These are phyloP conservation scores for Andrena trimmerana DNA, from an alignment of 2,888 invertebrate genomes.

Conservation along the genomic window DNA sequence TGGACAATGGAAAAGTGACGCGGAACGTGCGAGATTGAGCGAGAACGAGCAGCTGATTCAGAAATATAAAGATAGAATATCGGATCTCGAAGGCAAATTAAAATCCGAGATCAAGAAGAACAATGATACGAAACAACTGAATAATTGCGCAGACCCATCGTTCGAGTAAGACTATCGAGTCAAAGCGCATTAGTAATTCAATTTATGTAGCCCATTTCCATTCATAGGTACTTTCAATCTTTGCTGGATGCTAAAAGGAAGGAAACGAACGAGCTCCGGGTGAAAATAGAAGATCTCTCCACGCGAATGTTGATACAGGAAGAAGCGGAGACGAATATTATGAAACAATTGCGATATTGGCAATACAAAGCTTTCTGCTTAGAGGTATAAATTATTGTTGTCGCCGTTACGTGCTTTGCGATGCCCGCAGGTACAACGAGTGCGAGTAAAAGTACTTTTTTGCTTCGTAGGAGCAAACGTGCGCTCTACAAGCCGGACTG, in stretches of 20 bases:
- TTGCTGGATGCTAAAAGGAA: slow-evolving; percentile 71
- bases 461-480: slow-evolving; percentile 16
- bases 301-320: slow-evolving; percentile 73
- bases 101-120: slow-evolving; percentile 68
- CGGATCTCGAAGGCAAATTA: slow-evolving; percentile 75
- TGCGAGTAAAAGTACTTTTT: neutral
- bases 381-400: slow-evolving; percentile 64
- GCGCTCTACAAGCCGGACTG: neutral
- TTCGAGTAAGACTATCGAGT: slow-evolving; percentile 51
- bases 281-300: slow-evolving; percentile 74
- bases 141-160: slow-evolving; percentile 8
- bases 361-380: slow-evolving; percentile 70
- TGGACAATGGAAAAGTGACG: slow-evolving; percentile 73
- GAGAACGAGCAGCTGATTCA: slow-evolving; percentile 68
- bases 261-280: slow-evolving; percentile 73
- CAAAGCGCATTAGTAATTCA: neutral
- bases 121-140: slow-evolving; percentile 6
- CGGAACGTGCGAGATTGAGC: slow-evolving; percentile 65
- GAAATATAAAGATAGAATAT: slow-evolving; percentile 74
- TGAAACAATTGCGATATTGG: slow-evolving; percentile 72
- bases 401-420: no score
- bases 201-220: neutral
- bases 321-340: slow-evolving; percentile 67
- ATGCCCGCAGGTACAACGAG: no score
- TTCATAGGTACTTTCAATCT: slow-evolving; percentile 76